Evolutionary conservation across 2,888 invertebrate genomes (phyloP), one percentile per base, ranked within the genome.

Genomic region (Melipona beecheii): DNA sequence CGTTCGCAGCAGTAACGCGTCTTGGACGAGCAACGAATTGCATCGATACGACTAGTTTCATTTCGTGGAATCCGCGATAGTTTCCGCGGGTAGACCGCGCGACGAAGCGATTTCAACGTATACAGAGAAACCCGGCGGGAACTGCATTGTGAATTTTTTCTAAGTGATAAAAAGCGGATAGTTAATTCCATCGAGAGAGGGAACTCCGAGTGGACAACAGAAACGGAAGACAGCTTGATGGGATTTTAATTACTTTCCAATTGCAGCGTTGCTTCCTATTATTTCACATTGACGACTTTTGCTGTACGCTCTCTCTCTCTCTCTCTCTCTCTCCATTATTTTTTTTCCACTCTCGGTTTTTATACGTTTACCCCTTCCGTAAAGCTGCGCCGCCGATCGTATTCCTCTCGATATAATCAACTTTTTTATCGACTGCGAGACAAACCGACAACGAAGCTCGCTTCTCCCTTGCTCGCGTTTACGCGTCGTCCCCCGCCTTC

Each of bases 171-270:
- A 78, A 89, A 90, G 87, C 87, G 80, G 84, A 84, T 89, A 86
- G 86, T 83, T 89, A 90, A 90, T 90, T 86, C 83, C 78, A 86
- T 87, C 83, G 81, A 74, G 27, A 15, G 21, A 2, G 24, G 21
- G 13, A 54, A 27, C 21, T 50, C 21, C 17, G 4, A 65, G 70
- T 78, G 31, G 65, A 74, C 54, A 78, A 78, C 81, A 75, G 71
- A 64, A 31, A 76, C 78, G 73, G 68, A 72, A 75, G 75, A 75
- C 31, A 72, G 81, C 81, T 91, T 91, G 88, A 91, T 91, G 89
- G 86, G 89, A 89, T 91, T 92, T 92, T 92, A 91, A 92, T 92
- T 91, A 92, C 89, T 91, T 90, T 90, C 87, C 90, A 87, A 92
- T 91, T 89, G 85, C 83, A 79, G 68, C 80, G 81, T 86, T 86